These are phyloP conservation scores for Nothobranchius kuhntae DNA, from an alignment of 2,113 vertebrate species.

Conservation along the genomic window DNA sequence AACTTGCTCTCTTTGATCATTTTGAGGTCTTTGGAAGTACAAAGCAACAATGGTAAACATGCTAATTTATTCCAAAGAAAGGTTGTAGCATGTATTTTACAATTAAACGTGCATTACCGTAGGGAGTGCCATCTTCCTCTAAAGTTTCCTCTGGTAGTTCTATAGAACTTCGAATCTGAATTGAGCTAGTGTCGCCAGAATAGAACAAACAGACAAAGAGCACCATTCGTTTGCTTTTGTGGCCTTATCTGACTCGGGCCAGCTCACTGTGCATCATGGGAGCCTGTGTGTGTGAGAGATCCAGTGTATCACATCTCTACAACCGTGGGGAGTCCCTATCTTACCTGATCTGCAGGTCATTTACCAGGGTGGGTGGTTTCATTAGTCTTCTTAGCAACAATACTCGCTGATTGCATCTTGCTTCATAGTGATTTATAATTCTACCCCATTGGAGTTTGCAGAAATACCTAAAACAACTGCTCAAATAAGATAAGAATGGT, in stretches of 20 bases:
- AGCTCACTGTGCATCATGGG: conserved; percentile 52
- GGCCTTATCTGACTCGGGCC: conserved; percentile 74
- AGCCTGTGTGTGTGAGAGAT: conserved; percentile 37
- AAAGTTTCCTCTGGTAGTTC: conserved; percentile 43
- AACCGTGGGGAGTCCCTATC: conserved; percentile 72
- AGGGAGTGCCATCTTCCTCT: conserved; percentile 47
- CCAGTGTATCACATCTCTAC: conserved; percentile 53
- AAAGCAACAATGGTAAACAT: conserved; percentile 69
- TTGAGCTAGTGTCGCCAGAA: conserved; percentile 54
- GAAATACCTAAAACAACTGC: conserved; percentile 80
- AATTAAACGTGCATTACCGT: conserved; percentile 69
- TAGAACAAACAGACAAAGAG: conserved; percentile 70
- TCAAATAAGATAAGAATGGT: conserved; percentile 80
- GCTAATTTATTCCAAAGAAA: conserved; percentile 77
- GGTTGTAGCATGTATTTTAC: conserved; percentile 73
- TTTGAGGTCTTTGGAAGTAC: conserved; percentile 63
- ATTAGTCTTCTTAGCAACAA: conserved; percentile 79
- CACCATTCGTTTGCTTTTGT: conserved; percentile 63
- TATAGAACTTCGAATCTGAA: conserved; percentile 48
- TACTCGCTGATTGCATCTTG: conserved; percentile 76
- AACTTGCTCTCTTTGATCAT: conserved; percentile 75
- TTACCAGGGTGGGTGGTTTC: conserved; percentile 73
- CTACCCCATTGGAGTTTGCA: conserved; percentile 64
- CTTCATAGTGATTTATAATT: conserved; percentile 80
- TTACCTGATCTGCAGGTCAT: conserved; percentile 75